Evolutionary conservation across 2,888 invertebrate genomes (phyloP).

Genomic region (Onchidella celtica): DNA sequence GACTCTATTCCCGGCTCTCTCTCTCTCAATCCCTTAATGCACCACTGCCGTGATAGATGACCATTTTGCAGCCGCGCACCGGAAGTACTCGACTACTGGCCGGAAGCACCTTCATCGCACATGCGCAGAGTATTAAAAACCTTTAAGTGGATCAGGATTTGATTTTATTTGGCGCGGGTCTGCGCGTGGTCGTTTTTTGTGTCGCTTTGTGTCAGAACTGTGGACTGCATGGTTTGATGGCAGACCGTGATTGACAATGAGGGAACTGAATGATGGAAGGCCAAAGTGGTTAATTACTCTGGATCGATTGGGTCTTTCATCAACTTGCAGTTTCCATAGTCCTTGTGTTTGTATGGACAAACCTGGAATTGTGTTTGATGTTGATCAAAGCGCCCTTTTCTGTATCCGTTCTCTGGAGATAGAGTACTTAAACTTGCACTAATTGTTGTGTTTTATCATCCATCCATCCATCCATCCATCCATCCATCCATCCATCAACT

Average conservation of each 20-base stretch:
- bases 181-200: neutral
- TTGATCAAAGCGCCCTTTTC: too few relatives aligned
- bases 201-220: neutral
- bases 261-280: neutral
- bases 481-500: too few relatives aligned
- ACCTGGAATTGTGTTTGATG: too few relatives aligned
- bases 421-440: too few relatives aligned
- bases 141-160: neutral
- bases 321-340: too few relatives aligned
- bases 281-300: neutral
- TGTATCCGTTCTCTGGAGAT: too few relatives aligned
- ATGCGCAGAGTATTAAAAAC: too few relatives aligned
- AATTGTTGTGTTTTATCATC: too few relatives aligned
- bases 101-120: neutral
- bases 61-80: neutral
- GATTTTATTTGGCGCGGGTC: neutral
- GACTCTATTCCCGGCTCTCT: too few relatives aligned
- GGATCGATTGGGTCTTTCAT: too few relatives aligned
- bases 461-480: too few relatives aligned
- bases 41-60: neutral
- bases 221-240: neutral
- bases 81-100: neutral
- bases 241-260: neutral
- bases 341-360: too few relatives aligned
- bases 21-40: neutral